phyloP scores from a whole-genome alignment of 1,140 invertebrate species.

The Solenopsis invicta region DNA sequence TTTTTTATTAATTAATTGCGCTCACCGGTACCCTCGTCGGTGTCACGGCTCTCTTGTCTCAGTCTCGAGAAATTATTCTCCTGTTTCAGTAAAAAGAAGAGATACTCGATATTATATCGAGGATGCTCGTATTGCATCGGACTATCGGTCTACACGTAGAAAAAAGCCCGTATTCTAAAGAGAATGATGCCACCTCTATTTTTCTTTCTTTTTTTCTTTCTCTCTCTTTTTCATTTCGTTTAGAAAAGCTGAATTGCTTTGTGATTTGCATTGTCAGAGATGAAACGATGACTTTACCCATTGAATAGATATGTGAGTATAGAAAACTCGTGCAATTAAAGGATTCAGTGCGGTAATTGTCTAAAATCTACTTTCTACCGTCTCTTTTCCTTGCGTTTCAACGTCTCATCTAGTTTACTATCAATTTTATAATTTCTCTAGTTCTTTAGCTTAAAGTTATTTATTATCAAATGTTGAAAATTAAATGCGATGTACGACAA shows the following conservation, averaged over 20 bases:
- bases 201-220: neutral
- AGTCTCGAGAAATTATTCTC: constrained; percentile 58
- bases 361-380: neutral
- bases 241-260: constrained; percentile 45
- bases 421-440: neutral
- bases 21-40: constrained; percentile 43
- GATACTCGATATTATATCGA: constrained; percentile 31
- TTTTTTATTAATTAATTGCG: constrained; percentile 54
- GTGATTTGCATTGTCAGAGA: constrained; percentile 38
- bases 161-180: constrained; percentile 54
- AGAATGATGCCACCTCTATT: constrained; percentile 22
- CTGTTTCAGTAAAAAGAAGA: constrained; percentile 37
- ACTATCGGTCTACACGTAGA: constrained; percentile 54
- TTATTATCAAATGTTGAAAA: neutral
- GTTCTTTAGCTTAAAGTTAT: constrained; percentile 7
- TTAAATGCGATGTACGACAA: neutral
- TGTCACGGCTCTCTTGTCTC: constrained; percentile 45
- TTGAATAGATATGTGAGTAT: constrained; percentile 50
- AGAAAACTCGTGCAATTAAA: constrained; percentile 27
- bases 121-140: constrained; percentile 28
- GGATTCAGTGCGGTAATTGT: neutral
- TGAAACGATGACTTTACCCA: constrained; percentile 39
- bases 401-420: neutral
- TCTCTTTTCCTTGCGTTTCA: neutral
- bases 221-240: neutral